These are phyloP conservation scores for Onychomys leucogaster DNA, from an alignment of 2,797 vertebrate species.

Conservation along the genomic window DNA sequence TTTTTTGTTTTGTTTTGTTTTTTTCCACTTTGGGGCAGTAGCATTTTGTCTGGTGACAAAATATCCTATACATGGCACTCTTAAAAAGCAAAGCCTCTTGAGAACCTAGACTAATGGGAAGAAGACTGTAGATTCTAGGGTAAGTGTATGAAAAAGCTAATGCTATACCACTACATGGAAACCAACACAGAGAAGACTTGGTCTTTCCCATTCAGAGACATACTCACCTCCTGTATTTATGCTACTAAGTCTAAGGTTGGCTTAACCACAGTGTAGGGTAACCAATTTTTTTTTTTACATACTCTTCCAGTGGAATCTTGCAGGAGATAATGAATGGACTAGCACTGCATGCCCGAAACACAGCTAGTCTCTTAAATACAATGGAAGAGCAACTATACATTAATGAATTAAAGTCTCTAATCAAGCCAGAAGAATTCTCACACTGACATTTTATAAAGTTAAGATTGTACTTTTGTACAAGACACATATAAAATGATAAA, in stretches of 20 bases:
- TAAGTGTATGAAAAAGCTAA: slow-evolving; percentile 46
- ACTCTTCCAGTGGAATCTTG: background rate
- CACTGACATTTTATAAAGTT: background rate
- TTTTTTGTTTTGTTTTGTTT: background rate
- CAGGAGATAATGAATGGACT: background rate
- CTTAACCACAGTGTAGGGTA: slow-evolving; percentile 72
- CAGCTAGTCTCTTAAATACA: background rate
- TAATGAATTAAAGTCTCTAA: background rate
- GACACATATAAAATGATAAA: background rate
- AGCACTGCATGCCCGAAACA: background rate
- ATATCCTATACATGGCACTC: slow-evolving; percentile 52
- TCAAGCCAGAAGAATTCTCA: background rate
- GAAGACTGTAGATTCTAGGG: background rate
- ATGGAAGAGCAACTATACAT: background rate
- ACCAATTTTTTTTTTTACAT: background rate
- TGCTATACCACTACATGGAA: slow-evolving; percentile 62
- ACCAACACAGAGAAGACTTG: slow-evolving; percentile 50
- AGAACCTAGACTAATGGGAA: background rate
- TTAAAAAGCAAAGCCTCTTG: slow-evolving; percentile 60
- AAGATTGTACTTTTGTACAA: background rate
- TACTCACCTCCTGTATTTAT: slow-evolving; percentile 74
- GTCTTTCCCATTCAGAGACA: slow-evolving; percentile 60
- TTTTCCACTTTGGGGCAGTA: slow-evolving; percentile 52
- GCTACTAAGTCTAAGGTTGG: slow-evolving; percentile 75
- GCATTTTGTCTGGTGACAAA: slow-evolving; percentile 50